Base-by-base conservation (phyloP, 2,888 invertebrate genomes). In the Gisinianus flammeolus region DNA sequence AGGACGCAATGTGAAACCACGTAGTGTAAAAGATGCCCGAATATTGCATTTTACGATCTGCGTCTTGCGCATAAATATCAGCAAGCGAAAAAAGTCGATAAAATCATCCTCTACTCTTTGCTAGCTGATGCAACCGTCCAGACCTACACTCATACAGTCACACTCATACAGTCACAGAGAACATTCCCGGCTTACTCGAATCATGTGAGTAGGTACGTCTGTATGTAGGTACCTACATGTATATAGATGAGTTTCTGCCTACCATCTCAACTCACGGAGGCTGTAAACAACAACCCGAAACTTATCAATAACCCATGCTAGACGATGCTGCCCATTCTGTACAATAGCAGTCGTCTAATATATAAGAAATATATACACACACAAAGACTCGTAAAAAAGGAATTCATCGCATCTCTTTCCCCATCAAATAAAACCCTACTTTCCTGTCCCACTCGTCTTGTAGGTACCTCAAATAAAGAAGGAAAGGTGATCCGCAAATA, bases 31-130 rank as follows among this genome's bases (percentile, higher is more conserved):
- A 67, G 74, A 74, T 74, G 66, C 66, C 52, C 64, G 66, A 73
- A 66, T 66, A 64, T 74, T 74, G 66, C 66, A 64, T 44, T 74
- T 74, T 74, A 74, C 74, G 28, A 66, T 66, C 66, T 30, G 67
- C 74, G 74, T 67, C 74, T 66, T 74, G 74, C 74, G 74, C 74
- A 66, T 73, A 73, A 73, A 73, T 73, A 73, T 73, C 73, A 73
- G 62, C 31, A 58, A 64, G 52, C 22, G 74, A 74, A 74, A 74
- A 72, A 74, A 74, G 74, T 74, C 74, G 74, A 74, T 74, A 74
- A 74, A 74, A 74, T 74, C 73, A 67, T 74, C 74, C 35, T 74
- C 66, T 54, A 22, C n/a, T 28, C 24, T 28, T 28, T 10, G 0
- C 31, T 26, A 44, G 44, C 44, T 44, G 16, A 12, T 44, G 44